Evolutionary conservation across 2,888 invertebrate genomes (phyloP).

Genomic region (Drosophila paucipuncta): DNA sequence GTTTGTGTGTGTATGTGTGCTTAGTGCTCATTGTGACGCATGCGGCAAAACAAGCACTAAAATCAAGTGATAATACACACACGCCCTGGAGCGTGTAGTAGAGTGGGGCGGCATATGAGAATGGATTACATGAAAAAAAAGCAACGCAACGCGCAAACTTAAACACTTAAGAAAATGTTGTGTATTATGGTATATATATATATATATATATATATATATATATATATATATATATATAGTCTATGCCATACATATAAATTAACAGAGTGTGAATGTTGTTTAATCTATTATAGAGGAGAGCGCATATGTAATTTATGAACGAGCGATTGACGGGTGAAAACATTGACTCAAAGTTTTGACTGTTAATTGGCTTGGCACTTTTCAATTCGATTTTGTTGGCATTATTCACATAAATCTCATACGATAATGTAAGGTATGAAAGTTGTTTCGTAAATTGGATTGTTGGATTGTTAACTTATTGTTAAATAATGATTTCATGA

Average conservation of each 20-base stretch:
- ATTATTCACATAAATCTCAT: slow-evolving; percentile 44
- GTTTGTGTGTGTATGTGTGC: slow-evolving; percentile 24
- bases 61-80: slow-evolving; percentile 46
- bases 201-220: not conserved
- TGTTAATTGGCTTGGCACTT: slow-evolving; percentile 44
- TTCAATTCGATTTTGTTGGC: slow-evolving; percentile 35
- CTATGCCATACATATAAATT: slow-evolving; percentile 24
- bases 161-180: slow-evolving; percentile 10
- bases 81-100: not conserved
- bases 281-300: slow-evolving; percentile 15
- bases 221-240: not conserved
- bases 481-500: slow-evolving; percentile 29
- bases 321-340: slow-evolving; percentile 42
- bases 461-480: slow-evolving; percentile 27
- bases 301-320: slow-evolving; percentile 30
- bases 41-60: slow-evolving; percentile 19
- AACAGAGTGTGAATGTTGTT: slow-evolving; percentile 48
- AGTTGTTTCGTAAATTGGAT: slow-evolving; percentile 17
- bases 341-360: slow-evolving; percentile 44
- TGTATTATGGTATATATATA: not conserved
- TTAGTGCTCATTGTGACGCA: slow-evolving; percentile 53
- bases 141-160: slow-evolving; percentile 5
- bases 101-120: not conserved
- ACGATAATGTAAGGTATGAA: slow-evolving; percentile 25
- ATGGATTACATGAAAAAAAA: slow-evolving; percentile 37